A percentile compares a stretch with the other conserved stretches of the same genome.
Conservation (phyloP, 2,797 vertebrate species). For the Capromys pilorides region DNA sequence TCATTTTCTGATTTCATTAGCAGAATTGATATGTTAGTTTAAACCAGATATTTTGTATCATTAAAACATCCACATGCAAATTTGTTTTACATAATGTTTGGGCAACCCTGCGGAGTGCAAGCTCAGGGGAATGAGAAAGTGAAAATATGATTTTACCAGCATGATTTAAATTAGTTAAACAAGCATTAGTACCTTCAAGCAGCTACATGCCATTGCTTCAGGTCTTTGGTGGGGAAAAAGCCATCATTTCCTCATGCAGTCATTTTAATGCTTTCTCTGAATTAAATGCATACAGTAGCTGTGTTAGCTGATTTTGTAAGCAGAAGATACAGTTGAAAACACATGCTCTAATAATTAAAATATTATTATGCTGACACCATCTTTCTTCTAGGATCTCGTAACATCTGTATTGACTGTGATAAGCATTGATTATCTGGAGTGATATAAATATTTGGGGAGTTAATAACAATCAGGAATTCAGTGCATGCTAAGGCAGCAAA, state of each 20-base stretch:
- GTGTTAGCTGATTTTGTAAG: slow-evolving; percentile 73
- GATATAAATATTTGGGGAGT: slow-evolving; percentile 87
- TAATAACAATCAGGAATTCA: slow-evolving; percentile 86
- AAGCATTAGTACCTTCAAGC: slow-evolving; percentile 80
- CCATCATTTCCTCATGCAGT: slow-evolving; percentile 76
- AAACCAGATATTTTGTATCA: slow-evolving; percentile 76
- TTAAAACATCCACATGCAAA: slow-evolving; percentile 78
- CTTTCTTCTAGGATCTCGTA: slow-evolving; percentile 84
- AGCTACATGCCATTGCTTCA: slow-evolving; percentile 73
- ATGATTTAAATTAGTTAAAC: slow-evolving; percentile 84
- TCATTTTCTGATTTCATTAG: slow-evolving; percentile 33
- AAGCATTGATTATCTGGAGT: slow-evolving; percentile 86
- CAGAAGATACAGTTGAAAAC: slow-evolving; percentile 80
- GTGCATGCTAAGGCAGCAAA: slow-evolving; percentile 90
- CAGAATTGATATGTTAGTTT: slow-evolving; percentile 70
- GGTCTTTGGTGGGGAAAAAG: slow-evolving; percentile 72
- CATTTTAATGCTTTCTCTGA: slow-evolving; percentile 77
- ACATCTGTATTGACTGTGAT: slow-evolving; percentile 86
- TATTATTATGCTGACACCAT: slow-evolving; percentile 84
- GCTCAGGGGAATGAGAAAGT: slow-evolving; percentile 74
- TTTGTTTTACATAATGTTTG: slow-evolving; percentile 80
- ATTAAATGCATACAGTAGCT: slow-evolving; percentile 60
- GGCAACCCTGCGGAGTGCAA: slow-evolving; percentile 74
- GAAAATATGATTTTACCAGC: slow-evolving; percentile 73
- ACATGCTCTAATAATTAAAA: slow-evolving; percentile 85